phyloP scores from a whole-genome alignment of 2,797 vertebrate species.

The Columba guinea region DNA sequence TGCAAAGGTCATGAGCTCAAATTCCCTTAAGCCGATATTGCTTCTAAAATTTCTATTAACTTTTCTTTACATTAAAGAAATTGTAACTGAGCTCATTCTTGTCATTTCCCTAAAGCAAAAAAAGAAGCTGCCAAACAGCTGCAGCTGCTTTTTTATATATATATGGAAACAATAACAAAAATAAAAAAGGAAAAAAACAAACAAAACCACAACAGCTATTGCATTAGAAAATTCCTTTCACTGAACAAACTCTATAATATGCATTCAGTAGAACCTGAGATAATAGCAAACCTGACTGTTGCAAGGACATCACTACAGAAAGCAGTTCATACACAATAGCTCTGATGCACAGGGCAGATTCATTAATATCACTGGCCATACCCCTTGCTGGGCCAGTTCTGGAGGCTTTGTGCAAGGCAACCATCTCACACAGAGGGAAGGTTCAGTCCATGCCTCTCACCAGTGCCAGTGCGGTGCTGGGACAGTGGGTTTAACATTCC shows the following conservation, averaged over 20 bases:
- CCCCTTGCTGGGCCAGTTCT: not conserved
- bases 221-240: constrained; percentile 2
- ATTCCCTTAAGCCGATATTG: not conserved
- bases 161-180: not conserved
- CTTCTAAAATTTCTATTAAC: not conserved
- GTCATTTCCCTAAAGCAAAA: not conserved
- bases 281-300: not conserved
- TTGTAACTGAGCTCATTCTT: not conserved
- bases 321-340: accelerated
- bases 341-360: not conserved
- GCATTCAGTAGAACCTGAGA: not conserved
- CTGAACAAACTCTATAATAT: not conserved
- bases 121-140: not conserved
- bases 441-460: not conserved
- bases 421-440: not conserved
- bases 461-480: accelerated
- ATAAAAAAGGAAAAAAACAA: not conserved
- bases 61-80: not conserved
- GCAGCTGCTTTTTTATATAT: not conserved
- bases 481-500: not conserved
- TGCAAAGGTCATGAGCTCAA: not conserved
- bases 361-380: accelerated
- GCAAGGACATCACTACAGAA: accelerated
- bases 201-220: not conserved
- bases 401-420: not conserved